A percentile compares a stretch with the other conserved stretches of the same genome.
These are phyloP conservation scores for Silurus glanis DNA, from an alignment of 2,113 vertebrate species.

Conservation along the genomic window DNA sequence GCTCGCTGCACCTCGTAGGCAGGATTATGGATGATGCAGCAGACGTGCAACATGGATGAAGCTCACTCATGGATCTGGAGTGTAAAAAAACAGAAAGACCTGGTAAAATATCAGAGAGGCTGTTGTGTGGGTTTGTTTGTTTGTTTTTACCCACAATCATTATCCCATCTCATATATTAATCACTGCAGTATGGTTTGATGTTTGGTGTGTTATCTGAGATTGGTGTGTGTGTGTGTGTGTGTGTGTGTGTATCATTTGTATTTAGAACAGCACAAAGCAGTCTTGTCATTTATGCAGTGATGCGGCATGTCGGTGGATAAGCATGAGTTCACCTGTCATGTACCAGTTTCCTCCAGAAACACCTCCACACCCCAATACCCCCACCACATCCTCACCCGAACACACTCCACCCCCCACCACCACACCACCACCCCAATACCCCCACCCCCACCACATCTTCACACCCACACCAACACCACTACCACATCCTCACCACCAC, in stretches of 20 bases:
- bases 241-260: conserved; percentile 34
- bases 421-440: too few relatives aligned
- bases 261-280: conserved; percentile 44
- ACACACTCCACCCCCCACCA: too few relatives aligned
- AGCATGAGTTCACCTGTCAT: conserved; percentile 55
- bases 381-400: too few relatives aligned
- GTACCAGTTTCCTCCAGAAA: conserved; percentile 32
- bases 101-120: not conserved
- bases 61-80: not conserved
- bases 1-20: not conserved
- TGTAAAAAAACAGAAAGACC: not conserved
- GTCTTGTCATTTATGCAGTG: conserved; percentile 37
- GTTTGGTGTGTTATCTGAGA: not conserved
- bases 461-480: too few relatives aligned
- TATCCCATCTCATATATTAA: not conserved
- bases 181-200: not conserved
- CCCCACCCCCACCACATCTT: too few relatives aligned
- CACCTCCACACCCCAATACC: not conserved
- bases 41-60: not conserved
- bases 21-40: conserved; percentile 7
- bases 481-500: too few relatives aligned
- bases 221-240: not conserved
- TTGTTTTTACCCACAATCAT: not conserved
- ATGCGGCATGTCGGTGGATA: conserved; percentile 34
- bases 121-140: not conserved